phyloP scores from a whole-genome alignment of 2,888 invertebrate genomes.

The Lithophane socia region DNA sequence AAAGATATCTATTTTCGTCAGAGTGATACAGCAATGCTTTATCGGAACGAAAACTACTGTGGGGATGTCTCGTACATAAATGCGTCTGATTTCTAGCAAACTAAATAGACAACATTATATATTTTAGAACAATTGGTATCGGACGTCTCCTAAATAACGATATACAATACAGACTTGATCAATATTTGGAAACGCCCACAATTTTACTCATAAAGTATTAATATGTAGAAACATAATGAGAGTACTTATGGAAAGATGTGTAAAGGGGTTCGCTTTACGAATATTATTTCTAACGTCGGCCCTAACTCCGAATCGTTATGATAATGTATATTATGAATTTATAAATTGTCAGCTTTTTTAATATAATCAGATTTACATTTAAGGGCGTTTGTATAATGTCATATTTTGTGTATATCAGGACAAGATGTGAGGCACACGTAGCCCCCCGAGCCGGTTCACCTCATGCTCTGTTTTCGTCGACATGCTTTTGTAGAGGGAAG shows the following conservation, averaged over 20 bases:
- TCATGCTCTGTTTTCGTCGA: constrained; percentile 66
- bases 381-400: constrained; percentile 83
- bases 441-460: constrained; percentile 70
- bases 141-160: constrained; percentile 38
- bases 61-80: constrained; percentile 32
- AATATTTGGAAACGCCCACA: constrained; percentile 44
- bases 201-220: constrained; percentile 68
- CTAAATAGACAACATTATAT: constrained; percentile 44
- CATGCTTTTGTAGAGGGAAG: constrained; percentile 68
- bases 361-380: constrained; percentile 85
- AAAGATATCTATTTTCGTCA: constrained; percentile 63
- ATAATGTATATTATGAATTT: constrained; percentile 87
- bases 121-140: constrained; percentile 35
- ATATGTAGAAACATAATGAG: constrained; percentile 74
- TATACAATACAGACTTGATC: constrained; percentile 39
- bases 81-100: constrained; percentile 39
- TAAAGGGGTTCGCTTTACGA: constrained; percentile 76
- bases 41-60: constrained; percentile 36
- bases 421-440: constrained; percentile 78
- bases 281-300: constrained; percentile 65
- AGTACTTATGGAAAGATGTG: constrained; percentile 84
- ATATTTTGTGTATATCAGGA: constrained; percentile 86
- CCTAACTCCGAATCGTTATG: constrained; percentile 75
- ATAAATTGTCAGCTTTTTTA: constrained; percentile 88
- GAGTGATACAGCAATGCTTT: constrained; percentile 53